Percentiles rank a stretch among this genome's conserved stretches.
These are phyloP conservation scores for Sceliomorpha sp. DNA, from an alignment of 2,888 invertebrate genomes.

Conservation along the genomic window DNA sequence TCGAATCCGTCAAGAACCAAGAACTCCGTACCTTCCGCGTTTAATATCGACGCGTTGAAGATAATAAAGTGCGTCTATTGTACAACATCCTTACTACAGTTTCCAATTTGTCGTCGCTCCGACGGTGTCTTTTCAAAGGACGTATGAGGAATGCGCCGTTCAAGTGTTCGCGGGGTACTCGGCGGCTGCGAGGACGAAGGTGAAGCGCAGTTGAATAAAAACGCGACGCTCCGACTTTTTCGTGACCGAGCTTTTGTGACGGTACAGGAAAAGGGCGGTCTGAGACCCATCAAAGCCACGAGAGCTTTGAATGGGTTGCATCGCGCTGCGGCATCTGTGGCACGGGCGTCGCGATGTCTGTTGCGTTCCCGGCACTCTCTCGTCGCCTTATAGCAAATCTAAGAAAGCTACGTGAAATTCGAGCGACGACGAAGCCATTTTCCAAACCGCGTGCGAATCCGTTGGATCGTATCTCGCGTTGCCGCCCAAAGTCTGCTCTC, in stretches of 20 bases:
- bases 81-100: slow-evolving; percentile 2
- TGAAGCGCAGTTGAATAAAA: slow-evolving; percentile 58
- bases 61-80: slow-evolving; percentile 32
- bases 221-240: slow-evolving; percentile 63
- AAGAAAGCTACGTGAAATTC: slow-evolving; percentile 43
- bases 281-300: slow-evolving; percentile 72
- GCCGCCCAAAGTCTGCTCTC: slow-evolving; percentile 34
- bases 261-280: slow-evolving; percentile 73
- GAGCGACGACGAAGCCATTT: slow-evolving; percentile 22
- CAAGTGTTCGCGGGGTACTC: slow-evolving; percentile 46
- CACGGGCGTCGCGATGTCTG: slow-evolving; percentile 58
- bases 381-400: slow-evolving; percentile 52
- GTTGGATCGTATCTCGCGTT: slow-evolving; percentile 17
- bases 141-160: slow-evolving; percentile 18
- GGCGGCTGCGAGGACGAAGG: slow-evolving; percentile 19
- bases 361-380: slow-evolving; percentile 61
- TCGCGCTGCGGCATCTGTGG: slow-evolving; percentile 35
- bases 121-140: slow-evolving; percentile 26
- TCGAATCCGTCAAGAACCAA: too few species aligned
- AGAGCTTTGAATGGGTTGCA: slow-evolving; percentile 64
- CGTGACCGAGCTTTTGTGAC: slow-evolving; percentile 59
- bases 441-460: slow-evolving; percentile 17
- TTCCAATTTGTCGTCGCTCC: slow-evolving; percentile 34
- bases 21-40: too few species aligned
- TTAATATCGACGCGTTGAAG: slow-evolving; percentile 1